Percentiles rank a stretch among this genome's conserved stretches.
Evolutionary conservation across 2,113 vertebrate species (phyloP).

Genomic region (Varanus komodoensis): DNA sequence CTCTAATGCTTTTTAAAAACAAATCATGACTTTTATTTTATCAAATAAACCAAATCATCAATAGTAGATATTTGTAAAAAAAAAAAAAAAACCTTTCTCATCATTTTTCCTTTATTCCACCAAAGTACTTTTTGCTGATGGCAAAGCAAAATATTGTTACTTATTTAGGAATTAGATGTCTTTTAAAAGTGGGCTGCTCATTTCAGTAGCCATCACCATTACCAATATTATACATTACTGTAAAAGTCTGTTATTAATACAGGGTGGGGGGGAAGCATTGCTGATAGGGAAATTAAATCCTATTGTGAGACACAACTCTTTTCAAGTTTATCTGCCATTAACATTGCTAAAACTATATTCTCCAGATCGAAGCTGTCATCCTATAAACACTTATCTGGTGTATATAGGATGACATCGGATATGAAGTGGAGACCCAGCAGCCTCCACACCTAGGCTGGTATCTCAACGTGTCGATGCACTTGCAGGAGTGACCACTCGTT

Average conservation of each 20-base stretch:
- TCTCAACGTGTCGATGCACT: no score
- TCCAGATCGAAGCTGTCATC: no score
- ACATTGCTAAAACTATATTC: not conserved
- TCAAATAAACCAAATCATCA: constrained; percentile 17
- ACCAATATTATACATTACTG: constrained; percentile 67
- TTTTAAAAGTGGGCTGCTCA: constrained; percentile 61
- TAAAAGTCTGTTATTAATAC: constrained; percentile 78
- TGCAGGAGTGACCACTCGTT: no score
- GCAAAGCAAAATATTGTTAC: constrained; percentile 62
- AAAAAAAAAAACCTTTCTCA: constrained; percentile 63
- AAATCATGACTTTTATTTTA: not conserved
- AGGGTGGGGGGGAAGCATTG: constrained; percentile 70
- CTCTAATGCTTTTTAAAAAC: not conserved
- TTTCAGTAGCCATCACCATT: constrained; percentile 62
- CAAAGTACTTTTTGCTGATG: constrained; percentile 52
- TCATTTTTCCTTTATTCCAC: constrained; percentile 51
- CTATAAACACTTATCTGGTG: not conserved
- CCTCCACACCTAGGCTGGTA: no score
- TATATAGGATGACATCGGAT: no score
- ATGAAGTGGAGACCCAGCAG: no score
- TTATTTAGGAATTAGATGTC: constrained; percentile 62
- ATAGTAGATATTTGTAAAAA: constrained; percentile 29
- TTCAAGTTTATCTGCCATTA: constrained; percentile 30
- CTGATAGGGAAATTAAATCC: constrained; percentile 76
- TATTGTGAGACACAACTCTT: constrained; percentile 73